Evolutionary conservation across 1,140 invertebrate genomes (phyloP), one percentile per base, ranked within the genome.

Genomic region (Drosophila prosaltans): DNA sequence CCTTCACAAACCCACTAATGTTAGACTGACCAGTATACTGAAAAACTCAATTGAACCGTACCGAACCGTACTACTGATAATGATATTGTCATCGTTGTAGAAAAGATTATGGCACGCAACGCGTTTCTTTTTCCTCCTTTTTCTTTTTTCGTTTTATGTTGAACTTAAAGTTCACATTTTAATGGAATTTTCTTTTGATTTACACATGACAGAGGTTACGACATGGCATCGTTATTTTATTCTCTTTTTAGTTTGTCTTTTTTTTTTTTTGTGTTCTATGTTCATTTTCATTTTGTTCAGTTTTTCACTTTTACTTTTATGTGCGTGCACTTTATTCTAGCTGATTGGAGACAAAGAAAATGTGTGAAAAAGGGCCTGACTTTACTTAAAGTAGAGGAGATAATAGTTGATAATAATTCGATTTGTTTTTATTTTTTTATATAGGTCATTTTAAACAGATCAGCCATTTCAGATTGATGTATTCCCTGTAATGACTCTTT

Each of bases 151-250:
- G 16, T 16, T n/a, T 21, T 43, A 43, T 43, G 21, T 26, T 51
- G 84, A 89, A 89, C 84, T 90, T 89, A 30, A 71, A 84, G 84
- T 89, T 89, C 84, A 89, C 69, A 81, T 89, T 90, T 81, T 84
- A 89, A 89, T 89, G 84, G 85, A 84, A 90, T 89, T 89, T 90
- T 69, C 81, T 78, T 73, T 90, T 85, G 90, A 90, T 90, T 84
- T 51, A 51, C 45, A 89, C 84, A 89, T 75, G 84, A 71, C 78
- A 65, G 80, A 83, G 84, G 74, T 90, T 75, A 64, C 21, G 84
- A 80, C 78, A 58, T 76, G 84, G 68, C 84, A 84, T 81, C 73
- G 69, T 90, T 89, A 48, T 48, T 88, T 80, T 77, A 16, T 32
- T 6, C 32, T 36, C 32, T 36, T 30, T 30, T 30, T 30, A 16